A percentile compares a stretch with the other conserved stretches of the same genome.
These are phyloP conservation scores for Platorchestia sp. DNA, from an alignment of 1,140 invertebrate species.

Conservation along the genomic window DNA sequence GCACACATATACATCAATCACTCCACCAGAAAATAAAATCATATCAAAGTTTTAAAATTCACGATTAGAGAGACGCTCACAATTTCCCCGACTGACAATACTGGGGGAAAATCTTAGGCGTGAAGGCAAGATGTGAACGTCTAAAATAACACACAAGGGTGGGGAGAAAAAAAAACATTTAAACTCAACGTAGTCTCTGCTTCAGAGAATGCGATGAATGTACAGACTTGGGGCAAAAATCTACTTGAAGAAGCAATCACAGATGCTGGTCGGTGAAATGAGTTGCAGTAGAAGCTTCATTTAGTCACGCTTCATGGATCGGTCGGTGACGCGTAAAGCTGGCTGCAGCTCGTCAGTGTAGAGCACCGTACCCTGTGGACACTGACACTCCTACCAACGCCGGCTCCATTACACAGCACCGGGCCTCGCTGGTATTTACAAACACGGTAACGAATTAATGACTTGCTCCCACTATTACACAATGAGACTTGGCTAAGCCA, in stretches of 20 bases:
- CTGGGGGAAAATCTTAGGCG: neutral
- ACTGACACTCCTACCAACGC: neutral
- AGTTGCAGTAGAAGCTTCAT: neutral
- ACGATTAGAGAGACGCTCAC: neutral
- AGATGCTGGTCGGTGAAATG: neutral
- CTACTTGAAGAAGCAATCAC: neutral
- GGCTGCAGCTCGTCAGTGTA: neutral
- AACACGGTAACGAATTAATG: neutral
- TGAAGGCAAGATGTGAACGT: neutral
- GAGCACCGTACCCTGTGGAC: neutral
- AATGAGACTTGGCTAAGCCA: neutral
- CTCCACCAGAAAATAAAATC: neutral
- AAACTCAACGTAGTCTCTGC: neutral
- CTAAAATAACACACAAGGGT: neutral
- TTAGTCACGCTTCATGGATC: neutral
- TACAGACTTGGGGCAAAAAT: neutral
- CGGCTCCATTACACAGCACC: neutral
- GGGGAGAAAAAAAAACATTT: neutral
- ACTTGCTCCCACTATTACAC: neutral
- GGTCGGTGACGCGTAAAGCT: neutral
- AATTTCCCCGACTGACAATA: neutral
- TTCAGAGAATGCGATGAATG: neutral
- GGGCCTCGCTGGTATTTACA: neutral
- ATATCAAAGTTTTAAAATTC: neutral
- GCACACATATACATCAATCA: neutral